Percentiles rank a stretch among this genome's conserved stretches.
These are phyloP conservation scores for Nesogale talazaci DNA, from an alignment of 2,113 vertebrate species.

Conservation along the genomic window DNA sequence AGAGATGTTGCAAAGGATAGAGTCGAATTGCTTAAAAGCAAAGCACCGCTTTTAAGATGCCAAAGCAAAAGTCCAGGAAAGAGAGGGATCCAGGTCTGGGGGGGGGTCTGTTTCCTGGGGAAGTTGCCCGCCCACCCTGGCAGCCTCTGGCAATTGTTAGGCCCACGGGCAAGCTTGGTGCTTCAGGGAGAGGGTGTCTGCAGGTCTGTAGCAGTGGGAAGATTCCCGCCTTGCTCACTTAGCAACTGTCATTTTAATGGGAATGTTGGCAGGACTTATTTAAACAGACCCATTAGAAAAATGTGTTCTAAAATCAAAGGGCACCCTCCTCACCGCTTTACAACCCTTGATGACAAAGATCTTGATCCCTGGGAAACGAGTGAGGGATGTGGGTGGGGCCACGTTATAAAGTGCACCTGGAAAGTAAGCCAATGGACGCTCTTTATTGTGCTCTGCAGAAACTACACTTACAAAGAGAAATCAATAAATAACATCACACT, in stretches of 20 bases:
- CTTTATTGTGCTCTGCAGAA: no score
- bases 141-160: background rate
- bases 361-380: fast-evolving
- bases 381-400: fast-evolving
- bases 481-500: no score
- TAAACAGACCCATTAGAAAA: background rate
- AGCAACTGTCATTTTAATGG: background rate
- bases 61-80: background rate
- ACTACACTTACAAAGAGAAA: no score
- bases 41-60: background rate
- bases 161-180: background rate
- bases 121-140: background rate
- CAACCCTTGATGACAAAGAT: background rate
- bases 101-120: background rate
- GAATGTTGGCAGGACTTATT: background rate
- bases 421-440: background rate
- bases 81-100: no score
- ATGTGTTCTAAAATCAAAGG: background rate
- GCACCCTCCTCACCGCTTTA: background rate
- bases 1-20: background rate
- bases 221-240: background rate
- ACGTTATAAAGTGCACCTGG: fast-evolving
- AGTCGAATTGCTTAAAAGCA: background rate
- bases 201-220: background rate
- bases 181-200: background rate